Conservation (phyloP, 2,888 invertebrate species). For the Mantis religiosa region DNA sequence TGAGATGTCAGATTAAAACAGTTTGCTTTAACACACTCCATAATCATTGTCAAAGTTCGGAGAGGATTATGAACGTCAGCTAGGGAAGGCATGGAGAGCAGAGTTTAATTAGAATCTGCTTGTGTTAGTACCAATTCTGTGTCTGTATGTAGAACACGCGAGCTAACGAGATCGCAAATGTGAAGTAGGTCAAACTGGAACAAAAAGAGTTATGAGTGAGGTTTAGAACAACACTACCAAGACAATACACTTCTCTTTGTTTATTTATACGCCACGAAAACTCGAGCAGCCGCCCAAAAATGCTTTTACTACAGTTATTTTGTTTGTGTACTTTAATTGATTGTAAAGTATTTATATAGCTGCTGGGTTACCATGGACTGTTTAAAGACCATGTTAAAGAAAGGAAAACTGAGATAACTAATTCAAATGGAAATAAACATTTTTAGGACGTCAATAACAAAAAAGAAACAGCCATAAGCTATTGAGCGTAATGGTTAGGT, state of each 20-base stretch:
- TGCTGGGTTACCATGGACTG: too few relatives aligned
- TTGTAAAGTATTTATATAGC: too few relatives aligned
- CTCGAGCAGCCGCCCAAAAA: too few relatives aligned
- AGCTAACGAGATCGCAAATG: not conserved
- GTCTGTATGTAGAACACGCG: not conserved
- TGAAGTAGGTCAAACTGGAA: not conserved
- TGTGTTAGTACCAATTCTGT: not conserved
- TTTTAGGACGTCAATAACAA: too few relatives aligned
- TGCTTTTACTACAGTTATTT: too few relatives aligned
- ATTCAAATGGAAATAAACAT: too few relatives aligned
- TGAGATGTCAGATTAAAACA: not conserved
- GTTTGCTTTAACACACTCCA: not conserved
- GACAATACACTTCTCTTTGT: not conserved
- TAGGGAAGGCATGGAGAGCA: not conserved
- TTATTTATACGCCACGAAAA: too few relatives aligned
- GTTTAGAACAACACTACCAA: not conserved
- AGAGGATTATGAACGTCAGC: not conserved
- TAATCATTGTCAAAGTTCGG: not conserved
- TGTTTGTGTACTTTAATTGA: too few relatives aligned
- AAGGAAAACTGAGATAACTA: too few relatives aligned
- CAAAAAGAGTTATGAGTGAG: not conserved
- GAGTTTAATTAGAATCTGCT: not conserved
- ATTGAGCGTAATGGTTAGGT: too few relatives aligned
- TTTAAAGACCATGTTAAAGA: too few relatives aligned
- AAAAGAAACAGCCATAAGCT: too few relatives aligned